phyloP scores from a whole-genome alignment of 2,888 invertebrate species.

The Chirona hameri region DNA sequence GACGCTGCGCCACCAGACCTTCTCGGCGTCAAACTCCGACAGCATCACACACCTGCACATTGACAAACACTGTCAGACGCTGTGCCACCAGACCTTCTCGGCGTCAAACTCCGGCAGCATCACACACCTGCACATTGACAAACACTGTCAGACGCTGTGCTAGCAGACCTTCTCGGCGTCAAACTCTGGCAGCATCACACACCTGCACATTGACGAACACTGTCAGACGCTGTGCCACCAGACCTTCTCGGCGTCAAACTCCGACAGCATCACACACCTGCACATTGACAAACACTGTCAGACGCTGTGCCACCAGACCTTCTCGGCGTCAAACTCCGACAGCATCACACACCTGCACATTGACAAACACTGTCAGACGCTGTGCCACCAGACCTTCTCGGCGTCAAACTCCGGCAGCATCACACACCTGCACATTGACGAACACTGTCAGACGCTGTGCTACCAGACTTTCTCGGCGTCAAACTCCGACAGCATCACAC shows the following conservation, averaged over 20 bases:
- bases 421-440: no score
- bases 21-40: constrained; percentile 60
- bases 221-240: background rate
- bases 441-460: no score
- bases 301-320: constrained; percentile 70
- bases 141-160: no score
- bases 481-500: constrained; percentile 56
- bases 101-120: no score
- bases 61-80: background rate
- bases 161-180: constrained; percentile 67
- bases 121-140: no score
- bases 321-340: constrained; percentile 60
- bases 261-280: no score
- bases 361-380: background rate
- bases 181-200: constrained; percentile 56
- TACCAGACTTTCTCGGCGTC: constrained; percentile 67
- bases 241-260: no score
- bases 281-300: no score
- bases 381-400: no score
- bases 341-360: constrained; percentile 46
- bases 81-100: no score
- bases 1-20: constrained; percentile 70
- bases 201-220: constrained; percentile 39
- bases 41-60: constrained; percentile 46
- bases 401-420: no score